phyloP scores from a whole-genome alignment of 2,888 invertebrate genomes.

The Luperina nickerlii region DNA sequence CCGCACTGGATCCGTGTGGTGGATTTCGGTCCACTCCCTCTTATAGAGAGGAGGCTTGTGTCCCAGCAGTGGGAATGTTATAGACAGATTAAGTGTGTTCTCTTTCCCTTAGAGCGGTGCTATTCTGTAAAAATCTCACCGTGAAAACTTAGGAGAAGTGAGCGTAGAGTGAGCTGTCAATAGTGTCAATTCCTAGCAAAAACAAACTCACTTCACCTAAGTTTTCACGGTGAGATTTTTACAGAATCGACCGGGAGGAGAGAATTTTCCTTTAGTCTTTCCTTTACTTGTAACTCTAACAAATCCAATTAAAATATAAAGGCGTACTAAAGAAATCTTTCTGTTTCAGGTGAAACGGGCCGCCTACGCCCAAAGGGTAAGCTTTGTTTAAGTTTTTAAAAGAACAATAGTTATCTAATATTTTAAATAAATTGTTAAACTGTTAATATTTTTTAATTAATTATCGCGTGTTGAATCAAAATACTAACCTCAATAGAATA shows the following conservation, averaged over 20 bases:
- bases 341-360: constrained; percentile 45
- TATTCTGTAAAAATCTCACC: no score
- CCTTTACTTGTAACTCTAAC: not conserved
- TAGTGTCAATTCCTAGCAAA: no score
- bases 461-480: not conserved
- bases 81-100: no score
- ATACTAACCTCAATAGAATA: not conserved
- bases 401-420: not conserved
- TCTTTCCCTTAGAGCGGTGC: not conserved
- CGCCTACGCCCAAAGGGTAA: constrained; percentile 46
- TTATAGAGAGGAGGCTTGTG: no score
- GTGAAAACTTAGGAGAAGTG: no score
- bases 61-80: no score
- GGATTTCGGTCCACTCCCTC: no score
- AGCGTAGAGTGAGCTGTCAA: no score
- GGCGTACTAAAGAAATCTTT: constrained; percentile 15
- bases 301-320: constrained; percentile 40
- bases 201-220: no score
- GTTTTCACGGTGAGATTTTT: no score
- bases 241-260: no score
- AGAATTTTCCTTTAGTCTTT: constrained; percentile 16
- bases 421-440: not conserved
- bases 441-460: not conserved
- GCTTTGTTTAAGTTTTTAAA: not conserved
- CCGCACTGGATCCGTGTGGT: no score